Evolutionary conservation across 2,888 invertebrate genomes (phyloP).

Genomic region (Pollenia labialis): DNA sequence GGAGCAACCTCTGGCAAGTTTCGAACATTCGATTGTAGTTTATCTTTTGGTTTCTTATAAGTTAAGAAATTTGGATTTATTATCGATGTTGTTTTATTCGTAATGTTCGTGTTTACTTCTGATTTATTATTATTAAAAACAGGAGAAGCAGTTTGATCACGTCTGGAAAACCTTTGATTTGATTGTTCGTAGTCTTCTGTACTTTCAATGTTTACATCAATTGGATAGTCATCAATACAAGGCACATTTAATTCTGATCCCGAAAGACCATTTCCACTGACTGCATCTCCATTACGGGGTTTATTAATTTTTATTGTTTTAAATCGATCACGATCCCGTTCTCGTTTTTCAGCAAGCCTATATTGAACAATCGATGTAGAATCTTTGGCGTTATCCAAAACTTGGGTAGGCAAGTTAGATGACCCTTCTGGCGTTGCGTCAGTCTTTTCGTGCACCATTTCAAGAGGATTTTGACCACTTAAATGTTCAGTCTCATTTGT

Average conservation of each 20-base stretch:
- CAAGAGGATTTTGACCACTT: conserved; percentile 59
- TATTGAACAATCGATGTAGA: conserved; percentile 70
- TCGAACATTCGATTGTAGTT: conserved; percentile 64
- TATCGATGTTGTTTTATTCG: conserved; percentile 66
- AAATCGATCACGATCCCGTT: conserved; percentile 83
- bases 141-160: conserved; percentile 76
- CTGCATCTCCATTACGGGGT: conserved; percentile 64
- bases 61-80: conserved; percentile 79
- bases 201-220: conserved; percentile 48
- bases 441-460: conserved; percentile 72
- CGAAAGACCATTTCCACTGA: conserved; percentile 49
- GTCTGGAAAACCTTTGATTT: conserved; percentile 77
- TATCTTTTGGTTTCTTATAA: conserved; percentile 82
- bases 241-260: conserved; percentile 81
- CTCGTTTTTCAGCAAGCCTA: conserved; percentile 79
- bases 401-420: conserved; percentile 26
- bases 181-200: conserved; percentile 31
- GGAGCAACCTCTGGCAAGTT: conserved; percentile 70
- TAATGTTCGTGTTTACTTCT: conserved; percentile 71
- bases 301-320: conserved; percentile 84
- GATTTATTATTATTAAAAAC: conserved; percentile 76
- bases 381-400: conserved; percentile 16
- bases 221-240: conserved; percentile 81
- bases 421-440: conserved; percentile 50
- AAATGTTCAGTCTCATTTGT: conserved; percentile 72